Base-by-base conservation (phyloP, 2,888 invertebrate genomes). In the Melanostoma mellinum region DNA sequence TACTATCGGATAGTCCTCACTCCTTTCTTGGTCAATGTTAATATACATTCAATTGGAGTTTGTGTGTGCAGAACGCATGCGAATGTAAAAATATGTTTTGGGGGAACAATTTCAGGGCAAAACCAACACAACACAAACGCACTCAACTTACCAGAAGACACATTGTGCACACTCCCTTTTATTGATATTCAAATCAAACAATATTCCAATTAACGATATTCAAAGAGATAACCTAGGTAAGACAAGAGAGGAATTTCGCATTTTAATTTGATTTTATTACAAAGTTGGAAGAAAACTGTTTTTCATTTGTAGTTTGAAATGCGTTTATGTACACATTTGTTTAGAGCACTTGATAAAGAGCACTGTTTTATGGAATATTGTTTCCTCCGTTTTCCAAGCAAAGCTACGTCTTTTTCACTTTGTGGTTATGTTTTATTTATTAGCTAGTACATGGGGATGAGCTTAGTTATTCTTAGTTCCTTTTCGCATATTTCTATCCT, bases 111-210 rank as follows among this genome's bases (percentile, higher is more conserved):
- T 40, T 6, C 35, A 61, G 53, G 53, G n/a, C 44, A 68, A 60
- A 53, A 35, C 40, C 52, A 60, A 67, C 53, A 44, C 32, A 58
- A 58, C 67, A 72, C 60, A 72, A 72, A 67, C 60, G 60, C 30
- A n/a, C 48, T 2, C 10, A 63, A 78, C 82, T 82, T 82, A 82
- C 82, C 82, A 82, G 8, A 46, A 53, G 53, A 73, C 42, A 46
- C 82, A 82, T 82, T 58, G 1, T 78, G 61, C 33, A 60, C 6
- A 53, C 32, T 46, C 42, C 68, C 10, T 52, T 20, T 44, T 8
- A 1, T 33, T 10, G 9, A 30, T 32, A 48, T 50, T 46, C 2
- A 61, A 74, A 48, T 10, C 10, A 36, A 44, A 46, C 9, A 40
- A 56, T 50, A 48, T 53, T 55, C 63, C 69, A 61, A 50, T 81